Percentiles rank a stretch among this genome's conserved stretches.
These are phyloP conservation scores for Megaustenia siamemsis DNA, from an alignment of 2,888 invertebrate species.

Conservation along the genomic window DNA sequence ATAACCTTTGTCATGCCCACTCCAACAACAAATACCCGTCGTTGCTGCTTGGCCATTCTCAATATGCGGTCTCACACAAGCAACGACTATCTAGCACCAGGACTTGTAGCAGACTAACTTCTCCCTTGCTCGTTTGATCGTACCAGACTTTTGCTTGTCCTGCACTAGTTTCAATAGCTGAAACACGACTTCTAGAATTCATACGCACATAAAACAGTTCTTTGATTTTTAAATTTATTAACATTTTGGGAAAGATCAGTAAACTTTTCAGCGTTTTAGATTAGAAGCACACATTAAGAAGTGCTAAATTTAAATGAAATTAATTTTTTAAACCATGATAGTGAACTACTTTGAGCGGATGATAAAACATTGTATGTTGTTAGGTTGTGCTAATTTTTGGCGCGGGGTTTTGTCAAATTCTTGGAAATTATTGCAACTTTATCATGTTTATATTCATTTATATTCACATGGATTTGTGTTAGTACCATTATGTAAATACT, in stretches of 20 bases:
- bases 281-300: neutral
- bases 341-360: slow-evolving; percentile 51
- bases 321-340: neutral
- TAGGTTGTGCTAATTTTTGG: slow-evolving; percentile 74
- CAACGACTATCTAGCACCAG: neutral
- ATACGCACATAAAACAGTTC: slow-evolving; percentile 46
- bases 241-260: neutral
- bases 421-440: slow-evolving; percentile 51
- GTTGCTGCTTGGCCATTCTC: slow-evolving; percentile 13
- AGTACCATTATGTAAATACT: slow-evolving; percentile 44
- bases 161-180: slow-evolving; percentile 46
- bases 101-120: neutral
- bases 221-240: neutral
- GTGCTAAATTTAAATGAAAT: neutral
- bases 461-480: slow-evolving; percentile 36
- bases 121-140: slow-evolving; percentile 32
- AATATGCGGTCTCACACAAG: too few relatives aligned
- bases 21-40: slow-evolving; percentile 91
- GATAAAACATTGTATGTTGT: slow-evolving; percentile 59
- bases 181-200: slow-evolving; percentile 36
- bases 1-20: slow-evolving; percentile 97
- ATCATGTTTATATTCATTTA: slow-evolving; percentile 26
- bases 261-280: neutral
- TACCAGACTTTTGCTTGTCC: slow-evolving; percentile 24
- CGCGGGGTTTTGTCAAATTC: slow-evolving; percentile 68